Base-by-base conservation (phyloP, 1,140 invertebrate species). In the Cyclina sinensis region DNA sequence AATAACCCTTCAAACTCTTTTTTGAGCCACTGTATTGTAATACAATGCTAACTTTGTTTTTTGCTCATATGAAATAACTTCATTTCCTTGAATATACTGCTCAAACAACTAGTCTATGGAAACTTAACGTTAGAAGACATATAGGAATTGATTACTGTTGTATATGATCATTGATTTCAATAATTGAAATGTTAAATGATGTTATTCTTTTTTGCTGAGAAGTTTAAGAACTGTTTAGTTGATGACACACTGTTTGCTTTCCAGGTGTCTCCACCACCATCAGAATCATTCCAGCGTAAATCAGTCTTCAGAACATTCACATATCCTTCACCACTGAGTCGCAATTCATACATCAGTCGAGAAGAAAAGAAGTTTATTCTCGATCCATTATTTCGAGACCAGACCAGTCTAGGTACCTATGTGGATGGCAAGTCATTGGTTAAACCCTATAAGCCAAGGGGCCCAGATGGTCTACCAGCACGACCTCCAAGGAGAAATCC, bases 301-400 rank as follows among this genome's bases (percentile, higher is more conserved):
- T 89, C 87, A 24, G 62, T 57, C 7, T 83, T 74, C 12, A n/a
- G 79, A 30, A 70, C 68, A 21, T 57, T 68, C 35, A 57, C 68
- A 4, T 82, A 74, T 46, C 51, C 84, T 14, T 92, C 92, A 4
- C 92, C 88, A 12, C 90, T 90, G 35, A 94, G 91, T 80, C 88
- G 86, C 62, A 91, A 86, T 11, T 90, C 91, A 37, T 91, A 90
- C 65, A 82, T 93, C 5, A 91, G 70, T 9, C 82, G 85, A 80
- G 90, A 94, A 80, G 93, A 94, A 57, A 91, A 91, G 82, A 94
- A 92, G 78, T 95, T 90, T 90, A 90, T 95, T n/a, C 85, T 95
- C 32, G 94, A 95, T 85, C 93, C 94, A 37, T 51, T 93, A 11
- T 94, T 91, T 85, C 68, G 94, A 39, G 92, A 92, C 62, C 90